Base-by-base conservation (phyloP, 2,113 vertebrate species). In the Stigmatopora argus region DNA sequence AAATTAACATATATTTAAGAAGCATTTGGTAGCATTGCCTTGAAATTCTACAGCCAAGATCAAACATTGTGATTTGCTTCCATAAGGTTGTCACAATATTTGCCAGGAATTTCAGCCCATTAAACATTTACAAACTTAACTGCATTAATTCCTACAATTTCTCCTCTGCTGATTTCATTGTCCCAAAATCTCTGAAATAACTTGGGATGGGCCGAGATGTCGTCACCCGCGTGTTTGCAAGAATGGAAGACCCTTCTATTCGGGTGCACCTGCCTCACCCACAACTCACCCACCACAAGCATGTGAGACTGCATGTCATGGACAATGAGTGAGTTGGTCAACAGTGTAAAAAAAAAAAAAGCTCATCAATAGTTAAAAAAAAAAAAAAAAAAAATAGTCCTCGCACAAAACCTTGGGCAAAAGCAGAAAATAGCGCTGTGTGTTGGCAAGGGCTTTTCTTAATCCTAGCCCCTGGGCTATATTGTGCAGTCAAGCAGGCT, bases 401-500 rank as follows among this genome's bases (percentile, higher is more conserved):
- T 56, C 74, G 70, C 56, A 82, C 63, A 79, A 84, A 88, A 84
- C 78, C 79, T 80, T 77, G 52, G 69, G 67, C 80, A 89, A 89
- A 85, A 85, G 89, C 89, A 89, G 86, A 91, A 86, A 90, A 90
- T 85, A 74, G 77, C 90, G 87, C 88, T 88, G 79, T 86, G 81
- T 85, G 87, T 79, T 91, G 90, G 92, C 90, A 91, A 88, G 86
- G 87, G 90, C 85, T 87, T 91, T 86, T 78, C 73, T 81, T 92
- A 93, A 93, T 90, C 87, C 90, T 90, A 77, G 89, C 89, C 92
- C 89, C 82, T 70, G 76, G 90, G 92, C 91, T 92, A 91, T 86
- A 91, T 92, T 91, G 92, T 92, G 93, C 91, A 93, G 90, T 93
- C 92, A 91, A 78, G 90, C 92, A 90, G 91, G 86, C 90, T 92